Percentiles rank a stretch among this genome's conserved stretches.
Conservation (phyloP, 1,140 invertebrate genomes). For the Microplitis mediator region DNA sequence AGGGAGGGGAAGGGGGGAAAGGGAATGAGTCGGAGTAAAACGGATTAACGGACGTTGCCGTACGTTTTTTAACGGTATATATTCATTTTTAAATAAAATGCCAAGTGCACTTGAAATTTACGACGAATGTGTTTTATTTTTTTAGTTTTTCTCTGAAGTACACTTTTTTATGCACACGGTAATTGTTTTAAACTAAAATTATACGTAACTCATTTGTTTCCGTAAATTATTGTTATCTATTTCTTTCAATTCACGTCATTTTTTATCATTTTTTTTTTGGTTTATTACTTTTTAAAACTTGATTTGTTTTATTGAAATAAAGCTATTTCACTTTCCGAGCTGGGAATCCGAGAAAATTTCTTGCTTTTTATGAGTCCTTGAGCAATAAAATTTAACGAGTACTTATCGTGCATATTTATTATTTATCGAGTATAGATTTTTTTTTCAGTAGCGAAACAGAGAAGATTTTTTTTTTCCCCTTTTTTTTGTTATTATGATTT, state of each 20-base stretch:
- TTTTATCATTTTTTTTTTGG: not conserved
- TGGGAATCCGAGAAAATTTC: too few relatives aligned
- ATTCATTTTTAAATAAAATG: not conserved
- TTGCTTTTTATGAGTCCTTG: not conserved
- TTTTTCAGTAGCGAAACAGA: not conserved
- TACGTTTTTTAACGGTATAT: not conserved
- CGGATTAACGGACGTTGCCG: constrained; percentile 2
- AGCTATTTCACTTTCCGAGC: not conserved
- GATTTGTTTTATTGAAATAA: not conserved
- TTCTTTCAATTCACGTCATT: not conserved
- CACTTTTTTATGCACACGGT: not conserved
- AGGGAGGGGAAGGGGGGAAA: too few relatives aligned
- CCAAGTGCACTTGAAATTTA: constrained; percentile 4
- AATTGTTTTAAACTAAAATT: not conserved
- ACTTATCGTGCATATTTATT: not conserved
- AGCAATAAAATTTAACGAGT: not conserved
- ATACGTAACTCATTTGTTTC: not conserved
- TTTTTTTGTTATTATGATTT: not conserved
- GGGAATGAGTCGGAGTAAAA: not conserved
- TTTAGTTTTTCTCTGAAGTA: not conserved
- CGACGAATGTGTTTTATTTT: not conserved
- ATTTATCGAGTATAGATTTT: not conserved
- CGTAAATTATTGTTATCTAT: not conserved
- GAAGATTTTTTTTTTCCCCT: not conserved
- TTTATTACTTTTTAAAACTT: not conserved